Evolutionary conservation across 2,888 invertebrate species (phyloP), one percentile per base, ranked within the genome.

Genomic region (Nysson spinosus): DNA sequence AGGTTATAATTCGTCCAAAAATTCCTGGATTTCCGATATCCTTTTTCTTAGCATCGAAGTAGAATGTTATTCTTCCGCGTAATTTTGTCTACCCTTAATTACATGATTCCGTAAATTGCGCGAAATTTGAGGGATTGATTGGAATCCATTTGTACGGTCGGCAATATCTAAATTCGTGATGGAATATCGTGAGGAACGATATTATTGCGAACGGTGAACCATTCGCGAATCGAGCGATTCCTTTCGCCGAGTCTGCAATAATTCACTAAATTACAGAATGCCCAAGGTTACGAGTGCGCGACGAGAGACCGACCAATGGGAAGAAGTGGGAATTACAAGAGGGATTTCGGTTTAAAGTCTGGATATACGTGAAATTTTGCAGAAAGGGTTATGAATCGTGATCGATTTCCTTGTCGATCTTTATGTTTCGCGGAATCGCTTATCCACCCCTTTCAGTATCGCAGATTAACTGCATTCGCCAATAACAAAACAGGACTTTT

Each of bases 201-300:
- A 24, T 24, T 6, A 11, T 26, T n/a, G 6, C 4, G 30, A 52
- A 43, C 20, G 61, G 52, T 56, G 60, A 63, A 43, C 37, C 51
- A 39, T 47, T 63, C 66, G 62, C 69, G 72, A 62, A 56, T 56
- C 76, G 69, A 66, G 47, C 57, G 72, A 63, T 65, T 61, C 49
- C 67, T 68, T 63, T 65, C 65, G 64, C 49, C 70, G 74, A 77
- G 74, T 72, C 72, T 63, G 61, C 72, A 79, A 78, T 77, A 79
- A 81, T 78, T 81, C 75, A 69, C 77, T 81, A 82, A 81, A 79
- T 80, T 82, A 81, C 75, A 75, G 68, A 83, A 83, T 83, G 83
- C 78, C 83, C 83, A 82, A 75, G 71, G 68, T 78, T 76, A 77
- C 72, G 67, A 67, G 60, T 71, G 63, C 69, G 73, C 73, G 78